Evolutionary conservation across 2,888 invertebrate genomes (phyloP).

Genomic region (Eulithis testata): DNA sequence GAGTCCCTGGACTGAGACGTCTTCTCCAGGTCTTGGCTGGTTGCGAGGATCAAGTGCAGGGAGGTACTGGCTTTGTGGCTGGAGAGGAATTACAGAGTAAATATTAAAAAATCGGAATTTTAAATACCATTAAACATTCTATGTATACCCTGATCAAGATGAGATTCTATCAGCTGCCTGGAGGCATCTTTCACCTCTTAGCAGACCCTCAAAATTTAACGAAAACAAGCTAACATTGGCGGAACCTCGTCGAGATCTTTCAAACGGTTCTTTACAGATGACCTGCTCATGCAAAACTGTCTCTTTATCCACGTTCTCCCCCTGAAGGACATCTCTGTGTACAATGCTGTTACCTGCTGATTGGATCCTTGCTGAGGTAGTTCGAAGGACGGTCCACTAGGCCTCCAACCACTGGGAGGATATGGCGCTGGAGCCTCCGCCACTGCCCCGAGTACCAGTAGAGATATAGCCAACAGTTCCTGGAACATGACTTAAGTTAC

Average conservation of each 20-base stretch:
- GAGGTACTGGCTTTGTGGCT: conserved; percentile 57
- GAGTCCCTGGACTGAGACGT: conserved; percentile 75
- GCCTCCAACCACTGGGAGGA: conserved; percentile 74
- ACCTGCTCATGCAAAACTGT: no score
- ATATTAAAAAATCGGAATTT: no score
- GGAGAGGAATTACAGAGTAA: conserved; percentile 7
- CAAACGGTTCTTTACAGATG: no score
- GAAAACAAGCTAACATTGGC: no score
- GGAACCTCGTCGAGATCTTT: no score
- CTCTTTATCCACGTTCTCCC: no score
- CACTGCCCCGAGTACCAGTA: conserved; percentile 56
- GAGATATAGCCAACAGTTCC: conserved; percentile 58
- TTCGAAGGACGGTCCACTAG: conserved; percentile 71
- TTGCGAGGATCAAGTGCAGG: conserved; percentile 67
- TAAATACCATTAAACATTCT: no score
- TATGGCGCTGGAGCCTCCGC: conserved; percentile 71
- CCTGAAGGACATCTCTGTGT: no score
- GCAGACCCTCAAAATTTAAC: no score
- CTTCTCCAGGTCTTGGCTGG: conserved; percentile 52
- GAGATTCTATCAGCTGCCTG: no score
- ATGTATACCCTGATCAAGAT: no score
- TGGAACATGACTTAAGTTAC: conserved; percentile 33
- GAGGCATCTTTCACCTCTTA: no score
- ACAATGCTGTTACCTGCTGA: conserved; percentile 25
- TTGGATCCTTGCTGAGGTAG: conserved; percentile 56